Percentiles rank a stretch among this genome's conserved stretches.
These are phyloP conservation scores for Lithophane leautieri DNA, from an alignment of 2,888 invertebrate genomes.

Conservation along the genomic window DNA sequence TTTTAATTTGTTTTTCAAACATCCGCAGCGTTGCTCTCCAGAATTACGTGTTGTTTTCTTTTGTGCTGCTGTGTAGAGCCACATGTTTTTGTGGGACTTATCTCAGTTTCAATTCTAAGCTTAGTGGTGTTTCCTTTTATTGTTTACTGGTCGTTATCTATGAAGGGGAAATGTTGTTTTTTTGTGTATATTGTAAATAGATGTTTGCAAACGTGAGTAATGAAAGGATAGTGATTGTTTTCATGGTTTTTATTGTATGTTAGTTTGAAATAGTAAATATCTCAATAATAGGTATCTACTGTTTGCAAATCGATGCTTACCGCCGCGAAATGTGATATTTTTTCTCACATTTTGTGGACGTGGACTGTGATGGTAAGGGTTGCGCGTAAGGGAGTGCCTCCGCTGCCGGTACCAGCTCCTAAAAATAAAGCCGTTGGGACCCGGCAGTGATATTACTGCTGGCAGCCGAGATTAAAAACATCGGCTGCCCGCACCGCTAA, in stretches of 20 bases:
- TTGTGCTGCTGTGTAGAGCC: conserved; percentile 34
- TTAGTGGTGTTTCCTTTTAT: conserved; percentile 35
- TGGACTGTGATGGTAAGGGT: not conserved
- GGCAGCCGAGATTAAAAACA: too few species aligned
- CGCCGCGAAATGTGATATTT: not conserved
- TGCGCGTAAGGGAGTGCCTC: not conserved
- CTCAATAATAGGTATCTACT: not conserved
- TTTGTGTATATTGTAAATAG: not conserved
- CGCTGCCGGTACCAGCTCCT: too few species aligned
- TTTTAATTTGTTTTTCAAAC: conserved; percentile 29
- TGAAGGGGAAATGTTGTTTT: conserved; percentile 10
- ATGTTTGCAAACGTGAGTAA: conserved; percentile 4
- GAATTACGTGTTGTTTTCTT: conserved; percentile 41
- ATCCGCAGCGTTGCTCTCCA: conserved; percentile 34
- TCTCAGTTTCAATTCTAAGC: conserved; percentile 61
- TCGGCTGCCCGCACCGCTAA: too few species aligned
- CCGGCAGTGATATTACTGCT: too few species aligned
- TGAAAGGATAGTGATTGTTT: conserved; percentile 1
- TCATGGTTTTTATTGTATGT: not conserved
- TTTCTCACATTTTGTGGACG: not conserved
- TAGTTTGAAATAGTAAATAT: not conserved
- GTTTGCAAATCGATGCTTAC: not conserved
- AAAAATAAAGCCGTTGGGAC: too few species aligned
- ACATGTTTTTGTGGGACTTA: conserved; percentile 60
- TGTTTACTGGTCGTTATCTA: conserved; percentile 34